phyloP scores from a whole-genome alignment of 2,113 vertebrate genomes.

The Alouatta palliata region DNA sequence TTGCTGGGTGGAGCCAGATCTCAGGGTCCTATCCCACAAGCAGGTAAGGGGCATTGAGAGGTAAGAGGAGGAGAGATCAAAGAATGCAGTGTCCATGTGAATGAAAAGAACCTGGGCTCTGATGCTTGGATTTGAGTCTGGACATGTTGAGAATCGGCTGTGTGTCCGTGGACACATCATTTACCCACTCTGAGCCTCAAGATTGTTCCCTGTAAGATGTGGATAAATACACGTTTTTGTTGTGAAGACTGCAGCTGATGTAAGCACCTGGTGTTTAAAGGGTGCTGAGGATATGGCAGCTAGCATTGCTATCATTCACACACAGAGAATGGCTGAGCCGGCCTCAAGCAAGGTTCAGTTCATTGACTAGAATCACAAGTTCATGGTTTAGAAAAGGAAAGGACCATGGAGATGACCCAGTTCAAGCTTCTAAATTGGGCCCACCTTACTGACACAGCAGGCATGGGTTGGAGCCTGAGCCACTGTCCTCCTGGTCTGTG shows the following conservation, averaged over 20 bases:
- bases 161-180: neutral
- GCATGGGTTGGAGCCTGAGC: fast-evolving
- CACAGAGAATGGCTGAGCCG: neutral
- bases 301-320: neutral
- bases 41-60: neutral
- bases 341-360: fast-evolving
- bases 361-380: neutral
- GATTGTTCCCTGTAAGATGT: neutral
- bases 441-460: neutral
- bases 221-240: neutral
- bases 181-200: neutral
- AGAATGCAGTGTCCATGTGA: fast-evolving
- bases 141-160: neutral
- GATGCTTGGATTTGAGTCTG: neutral
- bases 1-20: neutral
- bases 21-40: neutral
- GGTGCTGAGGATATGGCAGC: neutral
- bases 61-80: neutral
- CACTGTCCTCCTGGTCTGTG: neutral
- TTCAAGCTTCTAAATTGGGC: no score
- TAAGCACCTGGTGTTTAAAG: neutral
- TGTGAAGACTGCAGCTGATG: neutral
- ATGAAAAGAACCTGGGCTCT: neutral
- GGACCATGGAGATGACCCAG: neutral
- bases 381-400: neutral